A percentile compares a stretch with the other conserved stretches of the same genome.
These are phyloP conservation scores for Meloe dianella DNA, from an alignment of 2,888 invertebrate genomes.

Conservation along the genomic window DNA sequence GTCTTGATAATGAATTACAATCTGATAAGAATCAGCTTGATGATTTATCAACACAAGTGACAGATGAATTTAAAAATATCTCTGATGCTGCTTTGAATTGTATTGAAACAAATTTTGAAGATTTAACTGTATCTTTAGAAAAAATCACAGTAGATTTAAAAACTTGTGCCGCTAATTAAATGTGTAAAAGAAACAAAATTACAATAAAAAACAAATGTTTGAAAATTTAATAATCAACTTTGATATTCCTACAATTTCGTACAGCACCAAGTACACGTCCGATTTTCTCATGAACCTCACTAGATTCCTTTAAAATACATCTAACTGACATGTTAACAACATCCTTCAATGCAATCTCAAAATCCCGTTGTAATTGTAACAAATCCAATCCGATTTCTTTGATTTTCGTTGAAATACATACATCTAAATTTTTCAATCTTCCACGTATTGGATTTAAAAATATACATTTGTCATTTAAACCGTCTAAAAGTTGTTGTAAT, in stretches of 20 bases:
- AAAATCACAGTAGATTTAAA: background rate
- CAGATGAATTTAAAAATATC: background rate
- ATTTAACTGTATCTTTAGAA: background rate
- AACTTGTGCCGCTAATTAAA: background rate
- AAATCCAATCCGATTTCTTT: conserved; percentile 14
- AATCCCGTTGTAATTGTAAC: conserved; percentile 9
- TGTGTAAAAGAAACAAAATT: background rate
- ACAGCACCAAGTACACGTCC: conserved; percentile 19
- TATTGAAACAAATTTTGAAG: background rate
- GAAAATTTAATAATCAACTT: background rate
- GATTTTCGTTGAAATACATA: conserved; percentile 15
- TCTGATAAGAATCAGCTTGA: background rate
- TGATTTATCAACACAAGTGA: background rate
- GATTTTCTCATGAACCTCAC: conserved; percentile 5
- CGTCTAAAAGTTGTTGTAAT: background rate
- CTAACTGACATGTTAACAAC: conserved; percentile 13
- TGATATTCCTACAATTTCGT: conserved; percentile 20
- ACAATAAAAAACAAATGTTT: background rate
- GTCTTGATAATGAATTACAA: background rate
- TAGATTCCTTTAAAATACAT: conserved; percentile 13
- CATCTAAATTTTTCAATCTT: background rate
- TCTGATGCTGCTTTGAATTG: background rate
- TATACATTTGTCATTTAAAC: conserved; percentile 9
- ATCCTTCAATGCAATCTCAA: conserved; percentile 1
- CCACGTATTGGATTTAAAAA: conserved; percentile 16